Conservation (phyloP, 2,888 invertebrate genomes). For the Tiphia femorata region DNA sequence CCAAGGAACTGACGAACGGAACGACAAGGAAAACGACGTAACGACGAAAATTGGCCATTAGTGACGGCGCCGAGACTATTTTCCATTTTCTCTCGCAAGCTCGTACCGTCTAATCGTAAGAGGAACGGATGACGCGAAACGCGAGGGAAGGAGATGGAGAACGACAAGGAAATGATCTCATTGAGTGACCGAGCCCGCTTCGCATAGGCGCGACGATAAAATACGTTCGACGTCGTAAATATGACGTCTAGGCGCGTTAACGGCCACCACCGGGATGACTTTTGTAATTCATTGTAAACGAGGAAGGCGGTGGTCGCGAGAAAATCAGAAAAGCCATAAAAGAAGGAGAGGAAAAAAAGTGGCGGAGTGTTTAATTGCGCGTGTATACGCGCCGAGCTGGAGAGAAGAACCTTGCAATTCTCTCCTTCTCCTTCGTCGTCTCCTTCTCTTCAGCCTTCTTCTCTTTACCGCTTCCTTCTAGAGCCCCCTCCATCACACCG, state of each 20-base stretch:
- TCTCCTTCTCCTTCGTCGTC: neutral
- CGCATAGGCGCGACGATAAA: neutral
- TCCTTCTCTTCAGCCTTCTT: conserved; percentile 5
- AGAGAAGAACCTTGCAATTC: conserved; percentile 44
- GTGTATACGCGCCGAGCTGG: conserved; percentile 26
- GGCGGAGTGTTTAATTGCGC: conserved; percentile 37
- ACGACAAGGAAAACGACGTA: no score
- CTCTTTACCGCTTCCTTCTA: conserved; percentile 12
- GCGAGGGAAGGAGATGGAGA: no score
- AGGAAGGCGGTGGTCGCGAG: neutral
- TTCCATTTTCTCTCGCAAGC: no score
- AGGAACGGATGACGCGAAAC: no score
- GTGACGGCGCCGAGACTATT: no score
- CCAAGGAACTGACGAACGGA: neutral
- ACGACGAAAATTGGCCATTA: no score
- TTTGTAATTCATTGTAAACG: conserved; percentile 1
- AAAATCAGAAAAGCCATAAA: neutral
- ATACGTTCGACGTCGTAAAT: neutral
- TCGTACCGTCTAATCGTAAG: no score
- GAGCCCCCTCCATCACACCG: conserved; percentile 7
- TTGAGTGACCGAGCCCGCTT: no score
- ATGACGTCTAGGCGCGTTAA: no score
- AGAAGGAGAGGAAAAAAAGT: conserved; percentile 14
- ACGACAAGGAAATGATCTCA: no score
- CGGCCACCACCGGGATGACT: neutral